These are phyloP conservation scores for Cossypha niveicapilla DNA, from an alignment of 2,797 vertebrate genomes.

Conservation along the genomic window DNA sequence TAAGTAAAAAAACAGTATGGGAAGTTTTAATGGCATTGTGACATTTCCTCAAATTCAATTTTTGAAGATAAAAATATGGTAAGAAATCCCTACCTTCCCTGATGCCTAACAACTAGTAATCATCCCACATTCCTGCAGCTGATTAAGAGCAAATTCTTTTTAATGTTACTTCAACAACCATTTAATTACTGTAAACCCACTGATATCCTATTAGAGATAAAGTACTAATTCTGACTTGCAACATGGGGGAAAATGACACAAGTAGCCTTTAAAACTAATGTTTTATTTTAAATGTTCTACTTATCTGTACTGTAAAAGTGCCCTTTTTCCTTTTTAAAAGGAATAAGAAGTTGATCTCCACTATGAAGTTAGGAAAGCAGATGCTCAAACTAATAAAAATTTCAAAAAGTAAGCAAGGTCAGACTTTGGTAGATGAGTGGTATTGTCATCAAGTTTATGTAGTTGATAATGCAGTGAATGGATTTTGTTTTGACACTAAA, in stretches of 20 bases:
- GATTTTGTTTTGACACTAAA: conserved; percentile 20
- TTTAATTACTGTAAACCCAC: background rate
- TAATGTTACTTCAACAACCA: background rate
- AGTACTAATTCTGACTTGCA: background rate
- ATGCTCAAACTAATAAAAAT: background rate
- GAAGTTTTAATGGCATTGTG: background rate
- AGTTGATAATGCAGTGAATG: background rate
- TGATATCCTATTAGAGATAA: background rate
- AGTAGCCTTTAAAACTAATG: background rate
- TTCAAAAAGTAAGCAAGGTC: conserved; percentile 5
- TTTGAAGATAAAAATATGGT: background rate
- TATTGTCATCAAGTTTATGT: conserved; percentile 22
- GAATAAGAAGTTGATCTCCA: background rate
- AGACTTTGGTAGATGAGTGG: background rate
- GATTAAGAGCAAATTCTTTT: background rate
- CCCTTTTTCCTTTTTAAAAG: background rate
- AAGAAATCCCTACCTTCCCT: background rate
- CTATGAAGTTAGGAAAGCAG: background rate
- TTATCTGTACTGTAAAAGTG: background rate
- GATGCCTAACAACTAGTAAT: background rate
- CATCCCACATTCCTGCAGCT: background rate
- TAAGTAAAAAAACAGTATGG: background rate
- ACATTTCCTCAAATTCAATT: background rate
- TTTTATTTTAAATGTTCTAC: conserved; percentile 8
- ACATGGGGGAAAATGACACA: background rate